phyloP scores from a whole-genome alignment of 2,113 vertebrate genomes.

The Erythrolamprus reginae region DNA sequence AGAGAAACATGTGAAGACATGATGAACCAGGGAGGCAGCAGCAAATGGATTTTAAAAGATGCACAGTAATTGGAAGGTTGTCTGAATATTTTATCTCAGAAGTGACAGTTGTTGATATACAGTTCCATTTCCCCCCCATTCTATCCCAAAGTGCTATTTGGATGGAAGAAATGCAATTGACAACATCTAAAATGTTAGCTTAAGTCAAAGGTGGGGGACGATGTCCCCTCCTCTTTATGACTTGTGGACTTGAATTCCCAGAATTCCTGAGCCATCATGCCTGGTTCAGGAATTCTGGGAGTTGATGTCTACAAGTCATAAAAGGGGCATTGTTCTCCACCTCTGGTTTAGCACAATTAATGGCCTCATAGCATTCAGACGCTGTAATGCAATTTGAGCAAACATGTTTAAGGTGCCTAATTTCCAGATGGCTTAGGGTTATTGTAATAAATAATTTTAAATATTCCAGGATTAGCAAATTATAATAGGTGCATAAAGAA shows the following conservation, averaged over 20 bases:
- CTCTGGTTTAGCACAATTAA: slow-evolving; percentile 50
- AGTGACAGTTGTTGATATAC: slow-evolving; percentile 72
- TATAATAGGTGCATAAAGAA: slow-evolving; percentile 14
- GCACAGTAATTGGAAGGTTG: slow-evolving; percentile 55
- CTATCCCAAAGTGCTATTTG: slow-evolving; percentile 65
- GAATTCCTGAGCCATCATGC: too few relatives aligned
- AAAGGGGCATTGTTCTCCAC: too few relatives aligned
- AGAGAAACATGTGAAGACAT: slow-evolving; percentile 20
- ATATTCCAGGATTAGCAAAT: slow-evolving; percentile 29
- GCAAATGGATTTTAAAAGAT: slow-evolving; percentile 40
- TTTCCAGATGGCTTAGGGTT: slow-evolving; percentile 26
- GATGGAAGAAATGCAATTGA: slow-evolving; percentile 68
- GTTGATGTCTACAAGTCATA: too few relatives aligned
- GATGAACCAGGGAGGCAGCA: slow-evolving; percentile 38
- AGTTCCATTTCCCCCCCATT: slow-evolving; percentile 61
- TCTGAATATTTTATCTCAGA: slow-evolving; percentile 75
- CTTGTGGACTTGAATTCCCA: too few relatives aligned
- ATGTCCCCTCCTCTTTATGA: too few relatives aligned
- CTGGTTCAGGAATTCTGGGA: too few relatives aligned
- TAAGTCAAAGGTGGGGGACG: too few relatives aligned
- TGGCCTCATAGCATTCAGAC: slow-evolving; percentile 45
- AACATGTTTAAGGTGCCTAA: not conserved
- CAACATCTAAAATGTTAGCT: slow-evolving; percentile 62
- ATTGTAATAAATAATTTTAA: slow-evolving; percentile 28
- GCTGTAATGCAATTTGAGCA: slow-evolving; percentile 26